Conservation (phyloP, 2,888 invertebrate genomes). For the Agrochola circellaris region DNA sequence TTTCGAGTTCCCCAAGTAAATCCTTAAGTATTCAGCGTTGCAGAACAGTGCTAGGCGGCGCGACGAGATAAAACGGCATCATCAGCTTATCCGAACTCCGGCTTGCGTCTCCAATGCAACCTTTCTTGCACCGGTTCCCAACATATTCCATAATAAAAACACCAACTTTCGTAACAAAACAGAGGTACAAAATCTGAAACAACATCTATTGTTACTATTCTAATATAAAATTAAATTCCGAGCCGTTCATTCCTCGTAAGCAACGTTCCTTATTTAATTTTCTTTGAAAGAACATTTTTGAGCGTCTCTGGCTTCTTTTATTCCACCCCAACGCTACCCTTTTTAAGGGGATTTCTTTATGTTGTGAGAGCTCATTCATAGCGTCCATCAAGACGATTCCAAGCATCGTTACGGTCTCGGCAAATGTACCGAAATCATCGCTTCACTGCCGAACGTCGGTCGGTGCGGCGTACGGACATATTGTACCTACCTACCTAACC, state of each 20-base stretch:
- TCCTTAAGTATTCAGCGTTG: constrained; percentile 19
- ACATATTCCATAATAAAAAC: constrained; percentile 41
- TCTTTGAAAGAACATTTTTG: constrained; percentile 71
- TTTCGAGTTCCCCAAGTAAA: constrained; percentile 21
- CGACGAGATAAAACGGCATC: constrained; percentile 38
- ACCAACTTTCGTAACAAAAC: constrained; percentile 13
- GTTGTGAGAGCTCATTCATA: constrained; percentile 91
- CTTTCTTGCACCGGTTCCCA: constrained; percentile 58
- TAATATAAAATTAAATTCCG: constrained; percentile 64
- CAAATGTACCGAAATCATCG: constrained; percentile 91
- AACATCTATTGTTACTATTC: constrained; percentile 55
- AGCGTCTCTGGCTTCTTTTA: constrained; percentile 72
- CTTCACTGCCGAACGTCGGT: constrained; percentile 84
- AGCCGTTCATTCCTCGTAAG: constrained; percentile 57
- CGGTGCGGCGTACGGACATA: constrained; percentile 82
- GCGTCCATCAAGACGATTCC: constrained; percentile 93
- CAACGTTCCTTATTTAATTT: constrained; percentile 72
- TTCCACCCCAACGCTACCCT: constrained; percentile 89
- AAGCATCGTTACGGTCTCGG: constrained; percentile 92
- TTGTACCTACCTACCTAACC: constrained; percentile 85
- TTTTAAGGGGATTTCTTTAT: constrained; percentile 91
- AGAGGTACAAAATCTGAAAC: constrained; percentile 34
- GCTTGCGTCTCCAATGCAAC: constrained; percentile 34
- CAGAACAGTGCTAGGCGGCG: constrained; percentile 25
- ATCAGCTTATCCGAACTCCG: constrained; percentile 46